phyloP scores from a whole-genome alignment of 2,888 invertebrate species.

The Merodon equestris region DNA sequence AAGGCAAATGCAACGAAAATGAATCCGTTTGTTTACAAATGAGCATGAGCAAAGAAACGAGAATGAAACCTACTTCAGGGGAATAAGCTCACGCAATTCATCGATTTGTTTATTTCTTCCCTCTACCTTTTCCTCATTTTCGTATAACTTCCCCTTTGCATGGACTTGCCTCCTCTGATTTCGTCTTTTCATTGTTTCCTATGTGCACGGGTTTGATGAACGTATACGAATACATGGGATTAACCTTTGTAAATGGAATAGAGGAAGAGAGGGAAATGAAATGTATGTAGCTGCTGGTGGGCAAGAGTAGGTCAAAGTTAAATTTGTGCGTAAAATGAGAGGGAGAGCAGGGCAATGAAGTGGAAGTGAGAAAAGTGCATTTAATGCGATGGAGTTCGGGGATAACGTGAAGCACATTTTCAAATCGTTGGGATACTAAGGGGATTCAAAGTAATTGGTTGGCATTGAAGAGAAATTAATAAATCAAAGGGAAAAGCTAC shows the following conservation, averaged over 20 bases:
- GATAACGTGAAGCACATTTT: slow-evolving; percentile 24
- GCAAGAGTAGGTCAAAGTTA: slow-evolving; percentile 56
- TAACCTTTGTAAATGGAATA: slow-evolving; percentile 6
- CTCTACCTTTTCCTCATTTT: slow-evolving; percentile 9
- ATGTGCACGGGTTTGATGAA: slow-evolving; percentile 29
- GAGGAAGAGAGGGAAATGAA: not conserved
- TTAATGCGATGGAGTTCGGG: not conserved
- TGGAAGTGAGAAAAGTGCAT: slow-evolving; percentile 27
- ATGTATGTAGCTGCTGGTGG: not conserved
- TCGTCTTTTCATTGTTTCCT: not conserved
- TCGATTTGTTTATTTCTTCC: slow-evolving; percentile 62
- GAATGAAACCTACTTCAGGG: slow-evolving; percentile 8
- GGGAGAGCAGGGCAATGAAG: slow-evolving; percentile 17
- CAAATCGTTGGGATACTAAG: no score
- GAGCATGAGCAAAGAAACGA: slow-evolving; percentile 48
- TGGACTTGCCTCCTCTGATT: not conserved
- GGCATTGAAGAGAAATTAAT: no score
- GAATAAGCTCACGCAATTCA: slow-evolving; percentile 18
- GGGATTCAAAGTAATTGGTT: no score
- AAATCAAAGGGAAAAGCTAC: no score
- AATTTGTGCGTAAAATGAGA: slow-evolving; percentile 19
- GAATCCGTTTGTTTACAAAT: slow-evolving; percentile 56
- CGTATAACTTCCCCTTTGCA: slow-evolving; percentile 30
- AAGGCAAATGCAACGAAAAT: slow-evolving; percentile 14
- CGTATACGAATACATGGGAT: slow-evolving; percentile 9